Percentiles rank a stretch among this genome's conserved stretches.
Conservation (phyloP, 2,888 invertebrate genomes). For the Labia minor region DNA sequence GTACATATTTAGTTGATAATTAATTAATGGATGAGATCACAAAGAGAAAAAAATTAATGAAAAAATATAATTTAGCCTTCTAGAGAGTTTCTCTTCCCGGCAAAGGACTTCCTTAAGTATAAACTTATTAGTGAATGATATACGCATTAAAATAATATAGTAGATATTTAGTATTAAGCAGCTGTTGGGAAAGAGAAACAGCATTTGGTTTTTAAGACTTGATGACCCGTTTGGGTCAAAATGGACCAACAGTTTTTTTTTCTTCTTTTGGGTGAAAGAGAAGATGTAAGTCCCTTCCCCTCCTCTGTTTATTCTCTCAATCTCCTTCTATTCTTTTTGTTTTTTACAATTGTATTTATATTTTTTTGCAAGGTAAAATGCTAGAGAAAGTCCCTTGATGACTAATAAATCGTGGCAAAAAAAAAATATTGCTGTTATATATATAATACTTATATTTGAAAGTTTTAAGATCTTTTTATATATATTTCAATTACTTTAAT, state of each 20-base stretch:
- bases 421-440: not conserved
- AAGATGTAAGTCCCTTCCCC: not conserved
- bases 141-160: slow-evolving; percentile 2
- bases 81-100: slow-evolving; percentile 1
- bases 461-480: too few relatives aligned
- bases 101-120: not conserved
- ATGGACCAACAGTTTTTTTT: not conserved
- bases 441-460: too few relatives aligned
- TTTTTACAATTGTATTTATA: not conserved
- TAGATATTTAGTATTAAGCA: not conserved
- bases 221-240: not conserved
- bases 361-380: not conserved
- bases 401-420: not conserved
- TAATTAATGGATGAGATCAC: too few relatives aligned
- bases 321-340: not conserved
- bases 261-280: not conserved
- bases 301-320: not conserved
- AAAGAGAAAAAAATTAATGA: too few relatives aligned
- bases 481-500: too few relatives aligned
- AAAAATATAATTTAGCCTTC: slow-evolving; percentile 13
- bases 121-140: not conserved
- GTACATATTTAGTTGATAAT: too few relatives aligned
- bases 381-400: not conserved
- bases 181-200: not conserved
- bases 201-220: not conserved